Evolutionary conservation across 2,888 invertebrate genomes (phyloP).

Genomic region (Trimorus sp.): DNA sequence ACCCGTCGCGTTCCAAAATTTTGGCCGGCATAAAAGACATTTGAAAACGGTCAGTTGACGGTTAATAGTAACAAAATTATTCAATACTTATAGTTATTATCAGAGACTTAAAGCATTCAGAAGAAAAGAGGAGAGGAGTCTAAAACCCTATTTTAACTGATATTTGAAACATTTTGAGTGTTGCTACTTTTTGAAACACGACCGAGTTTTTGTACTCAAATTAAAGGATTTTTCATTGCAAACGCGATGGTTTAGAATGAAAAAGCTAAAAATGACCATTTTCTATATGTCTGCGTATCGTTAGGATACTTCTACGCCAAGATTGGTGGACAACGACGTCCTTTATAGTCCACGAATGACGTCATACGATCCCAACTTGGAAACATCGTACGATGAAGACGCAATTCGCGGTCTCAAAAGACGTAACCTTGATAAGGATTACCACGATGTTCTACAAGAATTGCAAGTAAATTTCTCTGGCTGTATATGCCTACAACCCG

Average conservation of each 20-base stretch:
- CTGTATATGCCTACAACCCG: conserved; percentile 40
- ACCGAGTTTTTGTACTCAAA: too few relatives aligned
- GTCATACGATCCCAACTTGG: conserved; percentile 21
- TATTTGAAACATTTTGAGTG: too few relatives aligned
- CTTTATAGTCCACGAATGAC: conserved; percentile 33
- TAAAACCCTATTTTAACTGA: too few relatives aligned
- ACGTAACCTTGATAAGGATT: conserved; percentile 45
- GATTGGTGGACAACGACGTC: conserved; percentile 13
- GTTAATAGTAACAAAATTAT: conserved; percentile 3
- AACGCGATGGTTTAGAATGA: too few relatives aligned
- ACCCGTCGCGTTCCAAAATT: conserved; percentile 79
- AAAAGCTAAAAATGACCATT: too few relatives aligned
- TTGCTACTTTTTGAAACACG: too few relatives aligned
- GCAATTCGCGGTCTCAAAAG: conserved; percentile 20
- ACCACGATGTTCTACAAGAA: conserved; percentile 65
- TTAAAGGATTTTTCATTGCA: background rate
- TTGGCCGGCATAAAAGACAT: conserved; percentile 71
- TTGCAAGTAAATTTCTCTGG: conserved; percentile 72
- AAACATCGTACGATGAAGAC: conserved; percentile 30
- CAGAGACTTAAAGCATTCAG: too few relatives aligned
- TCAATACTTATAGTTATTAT: background rate
- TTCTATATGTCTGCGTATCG: too few relatives aligned
- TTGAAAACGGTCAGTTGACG: conserved; percentile 66
- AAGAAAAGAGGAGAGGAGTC: too few relatives aligned
- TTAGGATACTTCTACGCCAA: conserved; percentile 3